Evolutionary conservation across 2,888 invertebrate genomes (phyloP).

Genomic region (Mesorhabditis belari): DNA sequence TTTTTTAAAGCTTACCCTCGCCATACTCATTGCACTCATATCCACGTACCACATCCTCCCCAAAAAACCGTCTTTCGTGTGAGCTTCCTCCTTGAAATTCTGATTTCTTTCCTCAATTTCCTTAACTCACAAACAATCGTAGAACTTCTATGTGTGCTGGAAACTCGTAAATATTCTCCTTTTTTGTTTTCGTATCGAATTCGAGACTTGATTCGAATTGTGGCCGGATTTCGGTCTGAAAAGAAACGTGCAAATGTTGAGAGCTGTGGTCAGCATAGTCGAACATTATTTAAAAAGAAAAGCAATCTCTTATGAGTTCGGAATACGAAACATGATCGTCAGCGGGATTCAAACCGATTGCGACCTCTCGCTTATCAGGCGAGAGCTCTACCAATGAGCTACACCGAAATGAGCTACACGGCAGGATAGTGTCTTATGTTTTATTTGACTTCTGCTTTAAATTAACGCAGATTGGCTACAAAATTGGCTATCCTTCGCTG

Average conservation of each 20-base stretch:
- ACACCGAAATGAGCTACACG: conserved; percentile 13
- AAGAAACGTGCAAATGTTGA: not conserved
- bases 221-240: not conserved
- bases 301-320: not conserved
- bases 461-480: no score
- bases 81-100: not conserved
- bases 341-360: no score
- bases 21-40: conserved; percentile 4
- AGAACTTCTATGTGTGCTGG: not conserved
- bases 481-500: no score
- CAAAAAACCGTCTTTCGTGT: not conserved
- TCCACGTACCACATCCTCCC: not conserved
- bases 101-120: not conserved
- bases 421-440: conserved; percentile 17
- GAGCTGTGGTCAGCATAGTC: not conserved
- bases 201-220: not conserved
- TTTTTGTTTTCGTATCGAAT: not conserved
- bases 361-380: no score
- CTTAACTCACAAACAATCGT: not conserved
- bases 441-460: no score
- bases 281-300: not conserved
- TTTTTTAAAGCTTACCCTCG: conserved; percentile 7
- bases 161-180: not conserved
- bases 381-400: no score
- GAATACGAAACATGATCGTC: no score